Evolutionary conservation across 2,113 vertebrate species (phyloP).

Genomic region (Trichomycterus rosablanca): DNA sequence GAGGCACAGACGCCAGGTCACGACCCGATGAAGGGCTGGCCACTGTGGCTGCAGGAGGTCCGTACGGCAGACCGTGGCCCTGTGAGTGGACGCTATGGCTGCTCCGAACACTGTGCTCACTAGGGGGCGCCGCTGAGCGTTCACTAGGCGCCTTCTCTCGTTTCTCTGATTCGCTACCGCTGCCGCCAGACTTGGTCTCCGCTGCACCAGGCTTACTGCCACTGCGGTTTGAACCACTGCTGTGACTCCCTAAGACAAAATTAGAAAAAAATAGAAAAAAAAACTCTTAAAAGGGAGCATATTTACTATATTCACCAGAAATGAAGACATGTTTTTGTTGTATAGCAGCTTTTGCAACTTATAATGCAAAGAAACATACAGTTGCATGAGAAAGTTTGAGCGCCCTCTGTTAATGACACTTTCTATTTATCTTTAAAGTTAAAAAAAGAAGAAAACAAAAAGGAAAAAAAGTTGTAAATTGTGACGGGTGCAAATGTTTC

Average conservation of each 20-base stretch:
- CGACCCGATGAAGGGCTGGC: constrained; percentile 71
- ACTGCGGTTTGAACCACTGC: constrained; percentile 86
- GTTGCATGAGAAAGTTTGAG: no score
- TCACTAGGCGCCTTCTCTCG: constrained; percentile 70
- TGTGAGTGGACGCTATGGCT: constrained; percentile 68
- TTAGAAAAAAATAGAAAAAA: no score
- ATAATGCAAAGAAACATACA: no score
- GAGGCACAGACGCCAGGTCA: constrained; percentile 81
- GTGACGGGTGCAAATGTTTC: no score
- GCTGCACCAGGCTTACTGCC: constrained; percentile 64
- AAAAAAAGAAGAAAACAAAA: no score
- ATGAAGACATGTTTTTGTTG: no score
- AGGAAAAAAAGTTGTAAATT: no score
- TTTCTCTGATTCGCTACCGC: constrained; percentile 77
- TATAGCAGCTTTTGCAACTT: no score
- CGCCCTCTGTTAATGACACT: no score
- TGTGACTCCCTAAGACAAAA: constrained; percentile 80
- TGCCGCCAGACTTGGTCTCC: constrained; percentile 73
- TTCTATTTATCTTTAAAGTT: no score
- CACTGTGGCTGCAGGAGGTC: constrained; percentile 62
- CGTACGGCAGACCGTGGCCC: constrained; percentile 63
- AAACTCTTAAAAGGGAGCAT: no score
- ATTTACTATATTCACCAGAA: no score
- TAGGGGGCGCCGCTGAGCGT: constrained; percentile 62
- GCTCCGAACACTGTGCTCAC: constrained; percentile 69